Percentiles rank a stretch among this genome's conserved stretches.
Evolutionary conservation across 2,888 invertebrate species (phyloP).

Genomic region (Phlogophora meticulosa): DNA sequence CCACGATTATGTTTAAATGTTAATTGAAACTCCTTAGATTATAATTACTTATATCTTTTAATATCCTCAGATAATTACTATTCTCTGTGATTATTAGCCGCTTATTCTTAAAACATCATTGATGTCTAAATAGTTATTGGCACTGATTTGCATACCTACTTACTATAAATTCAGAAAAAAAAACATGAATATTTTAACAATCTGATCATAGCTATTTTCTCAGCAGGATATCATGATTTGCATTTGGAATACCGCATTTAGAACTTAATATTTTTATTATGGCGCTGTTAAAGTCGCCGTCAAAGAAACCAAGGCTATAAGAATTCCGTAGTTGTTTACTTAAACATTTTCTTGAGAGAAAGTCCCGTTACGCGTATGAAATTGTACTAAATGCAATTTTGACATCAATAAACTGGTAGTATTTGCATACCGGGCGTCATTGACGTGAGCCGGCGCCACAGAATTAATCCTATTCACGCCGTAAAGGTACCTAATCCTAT

Average conservation of each 20-base stretch:
- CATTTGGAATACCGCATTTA: constrained; percentile 42
- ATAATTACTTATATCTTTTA: background rate
- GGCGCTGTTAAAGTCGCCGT: constrained; percentile 9
- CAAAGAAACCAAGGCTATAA: constrained; percentile 30
- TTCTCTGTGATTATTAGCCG: constrained; percentile 16
- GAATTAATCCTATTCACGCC: constrained; percentile 43
- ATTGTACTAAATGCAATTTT: constrained; percentile 64
- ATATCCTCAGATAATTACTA: constrained; percentile 14
- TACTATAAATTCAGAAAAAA: constrained; percentile 16
- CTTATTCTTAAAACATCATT: background rate
- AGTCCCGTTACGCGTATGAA: constrained; percentile 55
- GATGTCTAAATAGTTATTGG: constrained; percentile 21
- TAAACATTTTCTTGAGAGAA: constrained; percentile 55
- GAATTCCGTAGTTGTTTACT: constrained; percentile 24
- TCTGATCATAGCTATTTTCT: constrained; percentile 42
- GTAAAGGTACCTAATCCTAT: constrained; percentile 38
- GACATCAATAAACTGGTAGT: constrained; percentile 71
- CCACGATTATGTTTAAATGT: constrained; percentile 8
- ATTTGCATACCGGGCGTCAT: constrained; percentile 79
- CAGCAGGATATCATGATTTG: constrained; percentile 45
- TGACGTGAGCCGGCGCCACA: constrained; percentile 69
- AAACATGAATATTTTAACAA: constrained; percentile 37
- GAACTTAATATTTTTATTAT: constrained; percentile 31
- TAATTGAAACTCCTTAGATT: constrained; percentile 9
- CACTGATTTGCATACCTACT: constrained; percentile 20